Percentiles rank a stretch among this genome's conserved stretches.
Evolutionary conservation across 2,113 vertebrate genomes (phyloP).

Genomic region (Rousettus leschenaultii): DNA sequence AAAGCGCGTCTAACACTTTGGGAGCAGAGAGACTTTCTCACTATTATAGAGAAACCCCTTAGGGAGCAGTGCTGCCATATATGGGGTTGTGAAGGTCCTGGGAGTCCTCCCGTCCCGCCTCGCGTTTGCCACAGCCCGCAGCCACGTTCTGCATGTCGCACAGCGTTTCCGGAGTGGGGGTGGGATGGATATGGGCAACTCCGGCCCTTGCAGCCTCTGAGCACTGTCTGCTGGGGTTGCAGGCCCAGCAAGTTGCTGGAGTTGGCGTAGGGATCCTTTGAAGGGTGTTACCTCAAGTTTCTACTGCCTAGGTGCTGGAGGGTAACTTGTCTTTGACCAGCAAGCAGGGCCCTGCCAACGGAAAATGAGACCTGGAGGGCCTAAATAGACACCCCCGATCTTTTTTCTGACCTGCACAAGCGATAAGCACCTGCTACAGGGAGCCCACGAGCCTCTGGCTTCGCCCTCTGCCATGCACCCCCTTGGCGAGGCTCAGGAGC

Average conservation of each 20-base stretch:
- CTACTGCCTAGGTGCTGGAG: neutral
- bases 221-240: fast-evolving
- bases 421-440: too few species aligned
- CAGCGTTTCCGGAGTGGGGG: fast-evolving
- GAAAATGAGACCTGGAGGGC: neutral
- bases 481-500: neutral
- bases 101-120: neutral
- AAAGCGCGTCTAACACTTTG: neutral
- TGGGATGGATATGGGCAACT: too few species aligned
- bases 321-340: neutral
- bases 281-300: neutral
- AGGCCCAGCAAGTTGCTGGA: fast-evolving
- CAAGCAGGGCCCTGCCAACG: neutral
- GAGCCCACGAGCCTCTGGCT: neutral
- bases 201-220: fast-evolving
- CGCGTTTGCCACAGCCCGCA: fast-evolving
- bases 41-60: neutral
- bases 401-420: neutral
- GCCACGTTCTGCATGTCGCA: fast-evolving
- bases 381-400: neutral
- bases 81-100: neutral
- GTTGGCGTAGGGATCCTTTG: neutral
- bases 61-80: neutral
- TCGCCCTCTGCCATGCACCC: fast-evolving
- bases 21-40: neutral